These are phyloP conservation scores for Thera britannica DNA, from an alignment of 2,888 invertebrate genomes.

Conservation along the genomic window DNA sequence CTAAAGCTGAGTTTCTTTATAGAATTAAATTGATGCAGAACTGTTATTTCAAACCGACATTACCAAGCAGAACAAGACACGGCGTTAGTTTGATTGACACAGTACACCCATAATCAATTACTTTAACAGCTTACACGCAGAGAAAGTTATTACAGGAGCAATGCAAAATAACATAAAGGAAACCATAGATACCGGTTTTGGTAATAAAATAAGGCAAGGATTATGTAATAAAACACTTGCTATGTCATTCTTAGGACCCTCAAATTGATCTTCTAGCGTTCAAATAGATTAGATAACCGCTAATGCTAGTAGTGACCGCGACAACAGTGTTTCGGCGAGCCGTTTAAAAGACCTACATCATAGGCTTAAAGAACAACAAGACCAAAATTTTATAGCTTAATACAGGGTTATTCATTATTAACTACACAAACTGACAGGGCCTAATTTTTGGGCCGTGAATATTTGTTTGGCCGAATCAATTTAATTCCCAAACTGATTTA, in stretches of 20 bases:
- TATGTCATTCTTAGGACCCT: background rate
- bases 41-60: slow-evolving; percentile 15
- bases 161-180: slow-evolving; percentile 37
- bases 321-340: too few relatives aligned
- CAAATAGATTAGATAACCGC: too few relatives aligned
- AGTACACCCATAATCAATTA: slow-evolving; percentile 52
- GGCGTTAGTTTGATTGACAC: slow-evolving; percentile 56
- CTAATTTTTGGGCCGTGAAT: too few relatives aligned
- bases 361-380: background rate
- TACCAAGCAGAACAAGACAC: slow-evolving; percentile 27
- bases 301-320: too few relatives aligned
- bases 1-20: background rate
- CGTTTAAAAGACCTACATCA: too few relatives aligned
- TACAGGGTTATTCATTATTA: too few relatives aligned
- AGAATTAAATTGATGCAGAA: background rate
- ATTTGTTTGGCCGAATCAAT: too few relatives aligned
- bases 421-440: too few relatives aligned
- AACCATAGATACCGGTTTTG: background rate
- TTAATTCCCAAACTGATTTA: too few relatives aligned
- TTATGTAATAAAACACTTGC: background rate
- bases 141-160: slow-evolving; percentile 47
- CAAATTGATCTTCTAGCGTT: too few relatives aligned
- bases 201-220: background rate
- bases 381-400: background rate
- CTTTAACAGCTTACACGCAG: slow-evolving; percentile 47